Evolutionary conservation across 2,113 vertebrate genomes (phyloP), one percentile per base, ranked within the genome.

Genomic region (Syngnathus floridae): DNA sequence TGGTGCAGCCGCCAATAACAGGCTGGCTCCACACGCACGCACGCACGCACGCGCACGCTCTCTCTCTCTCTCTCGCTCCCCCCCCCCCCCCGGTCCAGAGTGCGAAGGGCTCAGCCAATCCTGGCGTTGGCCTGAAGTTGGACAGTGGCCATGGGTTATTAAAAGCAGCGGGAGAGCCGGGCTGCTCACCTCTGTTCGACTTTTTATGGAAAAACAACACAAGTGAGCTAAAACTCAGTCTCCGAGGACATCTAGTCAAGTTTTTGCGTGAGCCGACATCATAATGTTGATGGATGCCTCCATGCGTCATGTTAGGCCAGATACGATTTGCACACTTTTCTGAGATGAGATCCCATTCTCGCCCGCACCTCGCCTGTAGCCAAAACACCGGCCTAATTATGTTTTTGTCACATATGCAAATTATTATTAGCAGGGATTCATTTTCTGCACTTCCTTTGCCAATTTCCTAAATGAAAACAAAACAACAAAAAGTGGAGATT

Each of bases 101-200:
- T 85, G 92, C 86, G 87, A 91, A 91, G 89, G 87, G 87, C 88
- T 92, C 91, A 91, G 90, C 93, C 93, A 93, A 92, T 90, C 72
- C 83, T 89, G 88, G 90, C 84, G 85, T 88, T 91, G 87, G 80
- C 91, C 91, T 92, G 89, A 91, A 91, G 90, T 92, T 97, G 95
- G 95, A 95, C 71, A 84, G 84, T 84, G 88, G 94, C 94, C 95
- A 97, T 86, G 61, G 84, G 91, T 95, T 95, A 97, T 97, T 95
- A 95, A 91, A 95, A 93, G 90, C 88, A 92, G 90, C 89, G 88
- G 93, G 92, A 91, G 90, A 81, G 91, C 93, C 92, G 90, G 83
- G 77, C 80, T 75, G 81, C 82, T 85, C 65, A 64, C 48, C 48
- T 51, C 48, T n/a, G 6, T n/a, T 74, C 70, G 75, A 86, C 78